A percentile compares a stretch with the other conserved stretches of the same genome.
Conservation (phyloP, 2,888 invertebrate species). For the Pteria penguin region DNA sequence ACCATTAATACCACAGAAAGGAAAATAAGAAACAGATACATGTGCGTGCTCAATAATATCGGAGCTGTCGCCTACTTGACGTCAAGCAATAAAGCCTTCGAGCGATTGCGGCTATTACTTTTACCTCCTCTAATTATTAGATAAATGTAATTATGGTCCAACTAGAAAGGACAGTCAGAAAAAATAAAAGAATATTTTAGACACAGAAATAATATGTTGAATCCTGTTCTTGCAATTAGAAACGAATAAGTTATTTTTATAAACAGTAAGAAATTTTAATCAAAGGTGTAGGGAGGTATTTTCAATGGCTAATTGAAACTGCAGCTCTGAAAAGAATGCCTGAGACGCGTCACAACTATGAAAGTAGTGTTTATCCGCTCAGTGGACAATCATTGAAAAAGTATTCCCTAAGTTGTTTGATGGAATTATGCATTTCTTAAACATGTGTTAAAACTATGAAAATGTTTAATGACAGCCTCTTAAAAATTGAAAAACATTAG, state of each 20-base stretch:
- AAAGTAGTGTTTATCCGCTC: slow-evolving; percentile 71
- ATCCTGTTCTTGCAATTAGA: no score
- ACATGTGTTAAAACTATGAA: slow-evolving; percentile 57
- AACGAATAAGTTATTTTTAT: no score
- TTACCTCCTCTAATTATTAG: no score
- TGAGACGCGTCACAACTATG: slow-evolving; percentile 75
- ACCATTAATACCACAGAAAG: slow-evolving; percentile 50
- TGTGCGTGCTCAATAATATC: slow-evolving; percentile 77
- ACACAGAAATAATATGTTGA: no score
- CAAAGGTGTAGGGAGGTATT: slow-evolving; percentile 59
- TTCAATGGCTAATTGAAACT: slow-evolving; percentile 74
- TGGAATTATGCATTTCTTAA: slow-evolving; percentile 67
- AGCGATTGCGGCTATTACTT: slow-evolving; percentile 59
- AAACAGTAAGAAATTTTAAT: no score
- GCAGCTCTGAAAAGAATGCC: slow-evolving; percentile 77
- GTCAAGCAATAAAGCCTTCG: slow-evolving; percentile 75
- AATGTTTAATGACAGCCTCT: slow-evolving; percentile 33
- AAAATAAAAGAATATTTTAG: no score
- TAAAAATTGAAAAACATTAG: slow-evolving; percentile 12
- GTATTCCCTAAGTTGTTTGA: slow-evolving; percentile 71
- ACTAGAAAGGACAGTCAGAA: no score
- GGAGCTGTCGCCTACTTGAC: slow-evolving; percentile 74
- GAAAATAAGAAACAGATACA: slow-evolving; percentile 70
- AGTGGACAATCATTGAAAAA: slow-evolving; percentile 74
- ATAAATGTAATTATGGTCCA: no score